Evolutionary conservation across 2,113 vertebrate genomes (phyloP), one percentile per base, ranked within the genome.

Genomic region (Zootoca vivipara): DNA sequence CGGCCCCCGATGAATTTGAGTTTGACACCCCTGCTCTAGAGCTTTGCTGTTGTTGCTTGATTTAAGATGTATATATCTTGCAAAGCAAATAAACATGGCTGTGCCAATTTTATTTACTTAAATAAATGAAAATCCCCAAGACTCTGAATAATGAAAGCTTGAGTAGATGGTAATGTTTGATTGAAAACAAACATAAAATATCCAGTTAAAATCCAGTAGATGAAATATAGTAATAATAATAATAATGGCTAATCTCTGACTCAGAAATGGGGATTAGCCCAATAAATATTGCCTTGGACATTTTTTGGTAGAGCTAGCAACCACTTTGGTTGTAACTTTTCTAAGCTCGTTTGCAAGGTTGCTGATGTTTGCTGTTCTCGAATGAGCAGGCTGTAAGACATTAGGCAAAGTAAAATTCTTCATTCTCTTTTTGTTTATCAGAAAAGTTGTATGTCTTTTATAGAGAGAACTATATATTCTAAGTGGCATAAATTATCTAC

Each of bases 1-100:
- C n/a, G n/a, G n/a, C n/a, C n/a, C n/a, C n/a, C n/a, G n/a, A n/a
- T n/a, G n/a, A n/a, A n/a, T n/a, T n/a, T n/a, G n/a, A n/a, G n/a
- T n/a, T n/a, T n/a, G n/a, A n/a, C n/a, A n/a, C n/a, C n/a, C n/a
- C n/a, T n/a, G n/a, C n/a, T n/a, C n/a, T n/a, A 88, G 82, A 73
- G 62, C 83, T 93, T 93, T 92, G 2, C 0, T 92, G 69, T 3
- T 72, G 40, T 83, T 33, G 62, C n/a, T 92, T 38, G 35, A 26
- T 83, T 42, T 89, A 86, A 75, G 87, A 87, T 18, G 73, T 77
- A 56, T 67, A 90, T 38, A 80, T n/a, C 24, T 88, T 84, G 26
- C 83, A 81, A 52, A 77, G 62, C 64, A 84, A 83, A 26, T 86
- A 84, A 35, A 16, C 73, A 77, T 64, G 20, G 18, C 15, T 52